Evolutionary conservation across 2,888 invertebrate genomes (phyloP).

Genomic region (Blomia tropicalis): DNA sequence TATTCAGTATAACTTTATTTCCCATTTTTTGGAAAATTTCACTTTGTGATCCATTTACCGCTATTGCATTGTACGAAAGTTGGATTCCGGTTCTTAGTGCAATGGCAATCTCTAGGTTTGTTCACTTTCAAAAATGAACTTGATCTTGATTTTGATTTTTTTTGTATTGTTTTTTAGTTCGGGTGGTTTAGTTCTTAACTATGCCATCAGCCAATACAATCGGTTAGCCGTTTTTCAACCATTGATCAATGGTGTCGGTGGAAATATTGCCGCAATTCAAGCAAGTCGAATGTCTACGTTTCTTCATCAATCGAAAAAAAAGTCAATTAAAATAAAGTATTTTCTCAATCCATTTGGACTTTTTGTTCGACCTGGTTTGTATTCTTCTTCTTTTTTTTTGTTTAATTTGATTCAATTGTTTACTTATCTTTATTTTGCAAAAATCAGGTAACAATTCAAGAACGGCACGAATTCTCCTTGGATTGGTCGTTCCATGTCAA

Average conservation of each 20-base stretch:
- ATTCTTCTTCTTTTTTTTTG: too few species aligned
- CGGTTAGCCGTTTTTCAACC: constrained; percentile 82
- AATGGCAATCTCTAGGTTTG: constrained; percentile 73
- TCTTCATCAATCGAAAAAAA: constrained; percentile 42
- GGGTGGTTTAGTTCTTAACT: constrained; percentile 72
- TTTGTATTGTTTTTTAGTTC: neutral
- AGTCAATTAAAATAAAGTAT: neutral
- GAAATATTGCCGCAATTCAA: constrained; percentile 79
- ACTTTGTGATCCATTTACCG: too few species aligned
- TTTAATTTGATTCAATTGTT: neutral
- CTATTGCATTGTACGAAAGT: constrained; percentile 58
- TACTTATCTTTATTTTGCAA: neutral
- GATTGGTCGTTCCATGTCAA: constrained; percentile 71
- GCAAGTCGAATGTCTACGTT: constrained; percentile 75
- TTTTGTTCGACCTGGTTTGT: constrained; percentile 7
- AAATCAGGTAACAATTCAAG: constrained; percentile 25
- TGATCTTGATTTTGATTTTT: neutral
- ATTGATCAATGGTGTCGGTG: constrained; percentile 80
- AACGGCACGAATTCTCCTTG: constrained; percentile 64
- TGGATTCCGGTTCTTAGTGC: constrained; percentile 82
- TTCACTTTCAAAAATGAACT: too few species aligned
- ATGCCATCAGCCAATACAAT: constrained; percentile 60
- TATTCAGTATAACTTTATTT: neutral
- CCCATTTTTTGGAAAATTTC: neutral
- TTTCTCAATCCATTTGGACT: constrained; percentile 8